Evolutionary conservation across 2,113 vertebrate species (phyloP), one percentile per base, ranked within the genome.

Genomic region (Pelecanoides urinatrix): DNA sequence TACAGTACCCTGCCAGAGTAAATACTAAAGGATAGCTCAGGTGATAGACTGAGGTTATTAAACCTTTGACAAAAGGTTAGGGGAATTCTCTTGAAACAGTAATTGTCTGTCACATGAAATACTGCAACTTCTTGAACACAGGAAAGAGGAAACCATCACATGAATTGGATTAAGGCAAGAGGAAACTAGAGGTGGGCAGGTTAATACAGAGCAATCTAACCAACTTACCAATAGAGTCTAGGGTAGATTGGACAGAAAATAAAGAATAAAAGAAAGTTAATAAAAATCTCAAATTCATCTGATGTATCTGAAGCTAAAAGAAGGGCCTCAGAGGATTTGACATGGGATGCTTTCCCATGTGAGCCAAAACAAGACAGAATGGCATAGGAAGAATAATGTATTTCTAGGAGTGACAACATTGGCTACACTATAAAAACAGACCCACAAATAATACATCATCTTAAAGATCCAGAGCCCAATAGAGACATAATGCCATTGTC

Each of bases 61-160:
- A 74, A 92, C 90, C 96, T 91, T n/a, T 90, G 92, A 95, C 90
- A 94, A 95, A 93, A 94, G 96, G 96, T 94, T 91, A 86, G 87
- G 86, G 88, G 71, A 94, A 56, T 83, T 96, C 81, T 90, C 89
- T 80, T 58, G 66, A 56, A 91, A 45, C 84, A 93, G 88, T 93
- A 97, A 96, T 96, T 96, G 91, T 96, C 91, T 96, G 91, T 92
- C 95, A 93, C 72, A 73, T 40, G 45, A 85, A 96, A 97, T 94
- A 49, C 47, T 72, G 75, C 68, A 49, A 30, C 56, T 94, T 67
- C 85, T 50, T 32, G 55, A 81, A 73, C 59, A 49, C 2, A 15
- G 50, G 79, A 13, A 86, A 80, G 50, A 67, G 77, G 66, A 96
- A 75, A 66, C 49, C 13, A 12, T 16, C 66, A 53, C 25, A 11